These are phyloP conservation scores for Dasysyrphus tricinctus DNA, from an alignment of 2,888 invertebrate genomes.

Conservation along the genomic window DNA sequence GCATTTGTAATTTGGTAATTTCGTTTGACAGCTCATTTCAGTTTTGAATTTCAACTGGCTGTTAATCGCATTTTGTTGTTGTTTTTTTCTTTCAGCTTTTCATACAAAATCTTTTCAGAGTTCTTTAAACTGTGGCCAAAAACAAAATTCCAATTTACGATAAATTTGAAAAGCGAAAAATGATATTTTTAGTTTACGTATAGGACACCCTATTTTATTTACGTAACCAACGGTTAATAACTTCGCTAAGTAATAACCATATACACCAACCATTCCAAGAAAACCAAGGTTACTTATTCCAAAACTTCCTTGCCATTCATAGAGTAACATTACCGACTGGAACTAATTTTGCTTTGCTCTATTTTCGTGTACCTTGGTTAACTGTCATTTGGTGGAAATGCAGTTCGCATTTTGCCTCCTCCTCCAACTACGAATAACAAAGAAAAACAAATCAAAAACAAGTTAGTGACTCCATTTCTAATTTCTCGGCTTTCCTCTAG, in stretches of 20 bases:
- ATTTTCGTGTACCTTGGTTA: conserved; percentile 14
- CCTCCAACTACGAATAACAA: neutral
- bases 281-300: conserved; percentile 31
- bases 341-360: conserved; percentile 46
- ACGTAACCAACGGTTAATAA: conserved; percentile 2
- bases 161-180: too few species aligned
- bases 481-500: conserved; percentile 40
- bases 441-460: conserved; percentile 24
- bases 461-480: conserved; percentile 50
- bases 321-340: conserved; percentile 42
- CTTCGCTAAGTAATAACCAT: neutral
- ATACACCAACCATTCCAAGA: conserved; percentile 7
- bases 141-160: too few species aligned
- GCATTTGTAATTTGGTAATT: too few species aligned
- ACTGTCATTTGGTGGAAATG: conserved; percentile 42
- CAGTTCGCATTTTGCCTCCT: conserved; percentile 5
- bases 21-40: too few species aligned
- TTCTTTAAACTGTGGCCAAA: too few species aligned
- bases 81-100: too few species aligned
- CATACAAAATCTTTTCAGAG: too few species aligned
- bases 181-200: too few species aligned
- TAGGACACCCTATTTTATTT: neutral
- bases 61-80: too few species aligned
- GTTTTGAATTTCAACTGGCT: too few species aligned
- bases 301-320: conserved; percentile 33